Conservation (phyloP, 2,797 vertebrate species). For the Oryzias dopingdopingensis region DNA sequence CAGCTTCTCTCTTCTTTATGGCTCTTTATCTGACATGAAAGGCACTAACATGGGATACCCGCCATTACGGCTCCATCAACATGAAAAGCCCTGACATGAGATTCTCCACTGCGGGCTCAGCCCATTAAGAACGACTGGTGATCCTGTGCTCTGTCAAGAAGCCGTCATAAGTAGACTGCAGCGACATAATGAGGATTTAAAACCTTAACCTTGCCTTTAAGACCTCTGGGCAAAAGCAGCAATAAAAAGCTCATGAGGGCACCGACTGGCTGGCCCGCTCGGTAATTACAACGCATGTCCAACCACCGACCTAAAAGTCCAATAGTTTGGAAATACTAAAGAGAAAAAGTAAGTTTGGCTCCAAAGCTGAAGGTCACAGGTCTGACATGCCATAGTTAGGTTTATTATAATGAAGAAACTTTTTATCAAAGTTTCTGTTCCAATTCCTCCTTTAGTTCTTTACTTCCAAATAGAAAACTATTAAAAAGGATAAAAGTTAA, state of each 20-base stretch:
- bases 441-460: too few species aligned
- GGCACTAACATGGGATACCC: conserved; percentile 75
- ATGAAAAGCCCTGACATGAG: conserved; percentile 76
- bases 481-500: too few species aligned
- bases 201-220: conserved; percentile 77
- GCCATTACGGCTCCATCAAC: conserved; percentile 82
- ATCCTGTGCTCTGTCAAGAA: conserved; percentile 78
- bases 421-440: too few species aligned
- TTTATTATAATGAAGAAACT: conserved; percentile 3
- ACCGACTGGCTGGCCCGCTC: conserved; percentile 59
- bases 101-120: conserved; percentile 66
- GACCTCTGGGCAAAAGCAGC: conserved; percentile 69
- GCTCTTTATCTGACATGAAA: conserved; percentile 83
- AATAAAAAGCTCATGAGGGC: conserved; percentile 70
- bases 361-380: conserved; percentile 44
- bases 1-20: conserved; percentile 78
- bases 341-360: conserved; percentile 50
- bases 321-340: conserved; percentile 68
- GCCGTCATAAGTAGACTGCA: conserved; percentile 67
- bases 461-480: too few species aligned
- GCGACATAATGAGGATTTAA: conserved; percentile 78
- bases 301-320: conserved; percentile 61
- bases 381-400: conserved; percentile 21
- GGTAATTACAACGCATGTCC: conserved; percentile 70
- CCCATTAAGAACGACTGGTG: conserved; percentile 74